A percentile compares a stretch with the other conserved stretches of the same genome.
Conservation (phyloP, 2,797 vertebrate species). For the Tinamus major region DNA sequence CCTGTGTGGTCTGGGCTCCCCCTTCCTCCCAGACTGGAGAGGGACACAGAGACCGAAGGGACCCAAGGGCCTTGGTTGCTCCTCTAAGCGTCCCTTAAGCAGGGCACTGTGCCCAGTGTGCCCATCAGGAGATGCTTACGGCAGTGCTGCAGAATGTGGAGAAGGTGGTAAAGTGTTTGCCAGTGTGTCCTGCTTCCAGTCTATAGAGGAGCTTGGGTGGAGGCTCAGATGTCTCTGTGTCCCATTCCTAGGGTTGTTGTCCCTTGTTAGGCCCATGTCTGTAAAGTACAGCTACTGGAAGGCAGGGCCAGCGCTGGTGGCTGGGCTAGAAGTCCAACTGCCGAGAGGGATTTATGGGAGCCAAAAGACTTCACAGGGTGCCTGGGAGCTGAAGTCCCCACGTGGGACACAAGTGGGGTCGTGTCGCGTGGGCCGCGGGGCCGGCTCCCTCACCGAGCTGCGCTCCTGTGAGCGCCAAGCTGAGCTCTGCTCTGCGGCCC, state of each 20-base stretch:
- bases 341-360: not conserved
- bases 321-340: not conserved
- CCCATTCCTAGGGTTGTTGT: accelerated
- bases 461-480: too few relatives aligned
- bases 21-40: not conserved
- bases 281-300: not conserved
- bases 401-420: not conserved
- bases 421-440: not conserved
- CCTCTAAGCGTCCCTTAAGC: accelerated
- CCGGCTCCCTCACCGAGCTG: too few relatives aligned
- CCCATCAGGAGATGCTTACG: not conserved
- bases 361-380: not conserved
- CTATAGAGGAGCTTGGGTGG: not conserved
- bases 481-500: too few relatives aligned
- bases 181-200: not conserved
- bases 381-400: not conserved
- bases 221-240: not conserved
- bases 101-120: accelerated
- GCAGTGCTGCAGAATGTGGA: not conserved
- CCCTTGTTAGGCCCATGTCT: not conserved
- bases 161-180: not conserved
- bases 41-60: not conserved
- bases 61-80: not conserved
- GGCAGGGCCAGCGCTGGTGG: not conserved
- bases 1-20: accelerated